A percentile compares a stretch with the other conserved stretches of the same genome.
Conservation (phyloP, 2,797 vertebrate species). For the Octomys mimax region DNA sequence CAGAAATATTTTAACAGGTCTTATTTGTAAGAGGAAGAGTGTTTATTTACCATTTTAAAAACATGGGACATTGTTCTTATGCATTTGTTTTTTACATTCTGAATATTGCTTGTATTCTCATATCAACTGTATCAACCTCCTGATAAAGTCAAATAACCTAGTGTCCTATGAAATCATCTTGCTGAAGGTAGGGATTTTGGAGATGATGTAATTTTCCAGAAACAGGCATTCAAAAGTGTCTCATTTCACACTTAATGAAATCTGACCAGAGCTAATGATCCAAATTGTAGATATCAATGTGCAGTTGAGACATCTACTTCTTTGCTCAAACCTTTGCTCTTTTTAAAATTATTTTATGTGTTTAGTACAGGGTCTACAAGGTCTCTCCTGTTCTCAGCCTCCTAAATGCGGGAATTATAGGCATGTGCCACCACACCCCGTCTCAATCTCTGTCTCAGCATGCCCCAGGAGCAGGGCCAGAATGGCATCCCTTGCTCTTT, state of each 20-base stretch:
- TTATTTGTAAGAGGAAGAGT: not conserved
- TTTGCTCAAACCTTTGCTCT: not conserved
- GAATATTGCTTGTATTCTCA: not conserved
- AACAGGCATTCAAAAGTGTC: not conserved
- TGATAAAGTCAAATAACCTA: not conserved
- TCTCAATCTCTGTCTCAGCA: too few species aligned
- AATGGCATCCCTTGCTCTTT: not conserved
- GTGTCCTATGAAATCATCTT: not conserved
- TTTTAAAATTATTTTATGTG: not conserved
- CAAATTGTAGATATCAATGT: not conserved
- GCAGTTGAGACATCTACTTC: not conserved
- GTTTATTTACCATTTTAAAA: not conserved
- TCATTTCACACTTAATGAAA: not conserved
- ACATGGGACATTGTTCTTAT: not conserved
- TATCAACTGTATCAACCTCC: not conserved
- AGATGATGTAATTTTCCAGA: not conserved
- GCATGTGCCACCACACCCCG: too few species aligned
- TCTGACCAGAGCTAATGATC: not conserved
- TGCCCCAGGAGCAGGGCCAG: too few species aligned
- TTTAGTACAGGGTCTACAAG: too few species aligned
- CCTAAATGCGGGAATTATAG: too few species aligned
- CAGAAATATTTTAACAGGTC: not conserved
- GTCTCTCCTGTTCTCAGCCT: too few species aligned
- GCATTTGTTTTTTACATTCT: not conserved
- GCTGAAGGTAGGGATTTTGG: not conserved